phyloP scores from a whole-genome alignment of 2,113 vertebrate species.

The Perognathus longimembris region DNA sequence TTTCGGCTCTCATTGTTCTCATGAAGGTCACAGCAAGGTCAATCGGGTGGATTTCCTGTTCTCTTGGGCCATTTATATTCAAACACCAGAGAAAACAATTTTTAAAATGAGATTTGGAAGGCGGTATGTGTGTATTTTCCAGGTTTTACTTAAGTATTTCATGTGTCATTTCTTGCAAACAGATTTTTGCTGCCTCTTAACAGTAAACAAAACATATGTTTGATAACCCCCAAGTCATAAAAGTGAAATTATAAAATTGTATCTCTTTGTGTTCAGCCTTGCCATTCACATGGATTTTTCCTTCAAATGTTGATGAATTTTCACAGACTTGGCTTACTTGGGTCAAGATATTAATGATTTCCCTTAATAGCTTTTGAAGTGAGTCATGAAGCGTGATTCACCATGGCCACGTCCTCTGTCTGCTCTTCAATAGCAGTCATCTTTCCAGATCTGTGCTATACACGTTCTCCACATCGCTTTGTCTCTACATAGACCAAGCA shows the following conservation, averaged over 20 bases:
- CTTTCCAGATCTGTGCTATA: neutral
- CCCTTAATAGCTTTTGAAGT: slow-evolving; percentile 31
- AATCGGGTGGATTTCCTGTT: neutral
- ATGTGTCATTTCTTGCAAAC: neutral
- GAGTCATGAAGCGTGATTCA: slow-evolving; percentile 29
- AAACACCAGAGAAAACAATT: neutral
- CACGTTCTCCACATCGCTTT: neutral
- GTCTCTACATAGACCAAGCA: neutral
- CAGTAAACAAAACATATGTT: slow-evolving; percentile 35
- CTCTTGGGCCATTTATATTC: neutral
- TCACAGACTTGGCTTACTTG: slow-evolving; percentile 23
- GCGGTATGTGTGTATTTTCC: neutral
- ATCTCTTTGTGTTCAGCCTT: slow-evolving; percentile 4
- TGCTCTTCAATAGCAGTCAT: neutral
- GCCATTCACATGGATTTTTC: slow-evolving; percentile 15
- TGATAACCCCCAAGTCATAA: neutral
- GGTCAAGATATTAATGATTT: slow-evolving; percentile 24
- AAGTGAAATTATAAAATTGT: too few species aligned
- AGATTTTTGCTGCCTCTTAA: neutral
- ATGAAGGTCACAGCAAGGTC: rapidly evolving
- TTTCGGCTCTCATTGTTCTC: too few species aligned
- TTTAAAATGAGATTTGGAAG: slow-evolving; percentile 27
- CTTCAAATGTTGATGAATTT: slow-evolving; percentile 52
- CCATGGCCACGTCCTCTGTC: neutral
- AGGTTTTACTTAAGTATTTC: neutral